Evolutionary conservation across 2,888 invertebrate species (phyloP).

Genomic region (Ctenicera cuprea): DNA sequence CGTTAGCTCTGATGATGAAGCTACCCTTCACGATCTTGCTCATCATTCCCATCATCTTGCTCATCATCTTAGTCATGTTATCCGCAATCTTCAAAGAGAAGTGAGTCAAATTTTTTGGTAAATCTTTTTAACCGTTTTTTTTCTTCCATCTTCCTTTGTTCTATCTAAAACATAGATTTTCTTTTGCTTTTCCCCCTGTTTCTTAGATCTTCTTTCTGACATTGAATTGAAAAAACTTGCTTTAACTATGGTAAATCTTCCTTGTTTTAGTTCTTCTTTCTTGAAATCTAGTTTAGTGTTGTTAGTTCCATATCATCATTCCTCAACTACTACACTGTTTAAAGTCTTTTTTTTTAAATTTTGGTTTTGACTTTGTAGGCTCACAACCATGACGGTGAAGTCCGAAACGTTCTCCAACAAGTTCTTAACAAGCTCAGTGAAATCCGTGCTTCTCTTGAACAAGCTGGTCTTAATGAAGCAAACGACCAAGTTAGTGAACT

Average conservation of each 20-base stretch:
- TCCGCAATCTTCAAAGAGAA: slow-evolving; percentile 1
- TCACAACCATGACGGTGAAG: not conserved
- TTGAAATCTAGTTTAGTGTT: too few species aligned
- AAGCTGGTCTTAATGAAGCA: not conserved
- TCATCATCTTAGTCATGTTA: not conserved
- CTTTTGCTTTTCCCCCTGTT: too few species aligned
- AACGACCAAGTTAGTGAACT: not conserved
- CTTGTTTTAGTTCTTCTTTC: too few species aligned
- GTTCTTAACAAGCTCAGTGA: not conserved
- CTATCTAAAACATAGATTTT: not conserved
- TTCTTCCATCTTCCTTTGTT: not conserved
- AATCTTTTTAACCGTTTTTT: not conserved
- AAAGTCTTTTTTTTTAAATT: not conserved
- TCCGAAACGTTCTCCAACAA: not conserved
- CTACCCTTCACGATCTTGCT: not conserved
- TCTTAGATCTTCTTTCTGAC: too few species aligned
- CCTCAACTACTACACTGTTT: too few species aligned
- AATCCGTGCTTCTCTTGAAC: not conserved
- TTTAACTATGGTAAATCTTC: too few species aligned
- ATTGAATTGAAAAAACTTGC: too few species aligned
- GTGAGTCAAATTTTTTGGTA: not conserved
- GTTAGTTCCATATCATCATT: too few species aligned
- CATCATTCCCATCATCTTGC: not conserved
- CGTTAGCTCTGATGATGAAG: not conserved
- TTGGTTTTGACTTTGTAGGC: not conserved